Base-by-base conservation (phyloP, 2,113 vertebrate genomes). In the Barbus barbus region DNA sequence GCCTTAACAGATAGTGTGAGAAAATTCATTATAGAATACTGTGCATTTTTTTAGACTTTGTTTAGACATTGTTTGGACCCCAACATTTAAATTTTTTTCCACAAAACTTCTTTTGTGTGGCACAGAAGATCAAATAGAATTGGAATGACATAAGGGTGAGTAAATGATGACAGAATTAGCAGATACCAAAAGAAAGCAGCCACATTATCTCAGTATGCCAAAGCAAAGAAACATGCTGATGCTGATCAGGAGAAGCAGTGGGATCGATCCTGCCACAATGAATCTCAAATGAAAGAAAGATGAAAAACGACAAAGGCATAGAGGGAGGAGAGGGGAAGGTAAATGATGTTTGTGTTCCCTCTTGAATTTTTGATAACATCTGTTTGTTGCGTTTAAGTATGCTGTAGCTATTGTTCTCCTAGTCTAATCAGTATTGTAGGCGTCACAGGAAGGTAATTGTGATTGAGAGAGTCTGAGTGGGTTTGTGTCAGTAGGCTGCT, bases 201-300 rank as follows among this genome's bases (percentile, higher is more conserved):
- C 83, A 46, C 61, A 87, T 90, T 85, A 88, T 84, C 73, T 86
- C 71, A 44, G 78, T 20, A 75, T 24, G 65, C 73, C 74, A 81
- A 82, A 83, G 41, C 78, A 73, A 88, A 86, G 73, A 56, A 31
- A 85, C 85, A 81, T 88, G 53, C 3, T 90, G 91, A 93, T 90
- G 81, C 80, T 83, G 80, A 84, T 85, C 81, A 85, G 86, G 83
- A 58, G 20, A 73, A 60, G 81, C 74, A 79, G 26, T 28, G 81
- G 82, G 84, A 75, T 83, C 72, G 86, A 83, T 79, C 73, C 33
- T 14, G 9, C 60, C 74, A 76, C 71, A 72, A 61, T 31, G 31
- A 56, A 9, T 74, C 60, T 31, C 20, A 48, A 46, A 53, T 46
- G 71, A 58, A 73, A 65, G 63, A 63, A n/a, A 20, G 9, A 33